Evolutionary conservation across 2,888 invertebrate genomes (phyloP).

Genomic region (Harpalus rubripes): DNA sequence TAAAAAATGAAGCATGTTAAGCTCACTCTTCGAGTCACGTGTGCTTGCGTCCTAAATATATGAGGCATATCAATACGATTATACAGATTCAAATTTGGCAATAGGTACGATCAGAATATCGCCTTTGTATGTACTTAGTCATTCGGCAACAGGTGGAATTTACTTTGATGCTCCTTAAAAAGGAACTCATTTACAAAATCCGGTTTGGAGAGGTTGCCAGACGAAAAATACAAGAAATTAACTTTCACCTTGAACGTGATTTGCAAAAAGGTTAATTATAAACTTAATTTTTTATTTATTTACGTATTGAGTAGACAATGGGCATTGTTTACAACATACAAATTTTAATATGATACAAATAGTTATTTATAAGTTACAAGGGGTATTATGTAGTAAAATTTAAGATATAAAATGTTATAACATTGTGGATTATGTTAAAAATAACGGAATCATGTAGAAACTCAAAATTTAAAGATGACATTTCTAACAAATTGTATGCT

Average conservation of each 20-base stretch:
- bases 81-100: too few species aligned
- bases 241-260: conserved; percentile 24
- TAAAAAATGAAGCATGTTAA: too few species aligned
- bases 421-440: too few species aligned
- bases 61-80: too few species aligned
- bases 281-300: background rate
- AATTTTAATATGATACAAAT: background rate
- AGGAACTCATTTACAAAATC: conserved; percentile 1
- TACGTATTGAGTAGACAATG: background rate
- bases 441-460: too few species aligned
- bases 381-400: too few species aligned
- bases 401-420: too few species aligned
- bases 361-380: background rate
- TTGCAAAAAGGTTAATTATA: conserved; percentile 5
- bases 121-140: background rate
- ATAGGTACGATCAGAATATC: background rate
- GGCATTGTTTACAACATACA: background rate
- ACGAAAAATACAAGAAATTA: conserved; percentile 15
- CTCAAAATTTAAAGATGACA: too few species aligned
- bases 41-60: too few species aligned
- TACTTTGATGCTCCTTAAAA: background rate
- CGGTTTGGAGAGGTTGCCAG: conserved; percentile 26
- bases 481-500: too few species aligned
- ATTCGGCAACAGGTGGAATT: background rate
- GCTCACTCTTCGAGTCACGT: too few species aligned